phyloP scores from a whole-genome alignment of 2,888 invertebrate species.

The Sphinx pinastri region DNA sequence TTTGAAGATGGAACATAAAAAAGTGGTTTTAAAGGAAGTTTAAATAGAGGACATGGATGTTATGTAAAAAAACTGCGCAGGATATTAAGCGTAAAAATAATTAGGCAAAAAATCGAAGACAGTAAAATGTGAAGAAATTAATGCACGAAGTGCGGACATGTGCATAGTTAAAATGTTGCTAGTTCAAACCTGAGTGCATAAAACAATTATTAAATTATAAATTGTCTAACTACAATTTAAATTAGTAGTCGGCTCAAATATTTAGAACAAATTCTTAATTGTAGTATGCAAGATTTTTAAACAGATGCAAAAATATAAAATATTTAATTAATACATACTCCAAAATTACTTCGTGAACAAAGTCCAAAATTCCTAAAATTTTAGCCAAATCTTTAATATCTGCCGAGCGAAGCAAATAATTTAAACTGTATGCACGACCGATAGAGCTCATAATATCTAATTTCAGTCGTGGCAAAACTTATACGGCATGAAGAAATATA shows the following conservation, averaged over 20 bases:
- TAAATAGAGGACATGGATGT: not conserved
- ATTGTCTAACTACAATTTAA: no score
- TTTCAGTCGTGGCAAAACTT: no score
- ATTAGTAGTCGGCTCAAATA: not conserved
- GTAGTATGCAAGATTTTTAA: not conserved
- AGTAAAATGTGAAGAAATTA: not conserved
- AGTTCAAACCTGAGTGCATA: not conserved
- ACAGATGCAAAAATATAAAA: not conserved
- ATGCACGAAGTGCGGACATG: not conserved
- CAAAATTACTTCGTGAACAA: not conserved
- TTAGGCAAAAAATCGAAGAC: not conserved
- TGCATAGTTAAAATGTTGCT: not conserved
- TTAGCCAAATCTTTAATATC: not conserved
- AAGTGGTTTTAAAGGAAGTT: conserved; percentile 3
- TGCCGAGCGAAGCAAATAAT: not conserved
- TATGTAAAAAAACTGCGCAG: conserved; percentile 4
- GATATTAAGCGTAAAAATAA: not conserved
- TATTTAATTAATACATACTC: not conserved
- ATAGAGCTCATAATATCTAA: not conserved
- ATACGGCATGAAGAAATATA: no score
- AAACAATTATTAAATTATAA: not conserved
- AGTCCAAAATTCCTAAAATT: not conserved
- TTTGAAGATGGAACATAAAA: conserved; percentile 18
- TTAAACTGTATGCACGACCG: not conserved
- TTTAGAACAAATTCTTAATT: not conserved